Conservation (phyloP, 2,797 vertebrate genomes). For the Parauchenoglanis punctatus region DNA sequence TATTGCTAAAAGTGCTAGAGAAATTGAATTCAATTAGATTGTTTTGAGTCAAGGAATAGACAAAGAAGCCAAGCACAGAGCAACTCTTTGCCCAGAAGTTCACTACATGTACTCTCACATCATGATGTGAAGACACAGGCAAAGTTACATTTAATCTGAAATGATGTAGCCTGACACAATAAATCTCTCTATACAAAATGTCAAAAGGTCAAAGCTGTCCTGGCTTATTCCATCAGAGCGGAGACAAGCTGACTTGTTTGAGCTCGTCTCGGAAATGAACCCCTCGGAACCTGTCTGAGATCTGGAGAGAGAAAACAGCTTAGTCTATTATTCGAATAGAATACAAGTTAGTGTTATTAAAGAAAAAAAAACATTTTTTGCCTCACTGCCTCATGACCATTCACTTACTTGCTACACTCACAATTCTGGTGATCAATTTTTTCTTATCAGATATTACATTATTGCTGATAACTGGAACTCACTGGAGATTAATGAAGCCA, state of each 20-base stretch:
- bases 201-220: constrained; percentile 40
- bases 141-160: constrained; percentile 29
- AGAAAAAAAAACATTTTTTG: not conserved
- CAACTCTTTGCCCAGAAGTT: not conserved
- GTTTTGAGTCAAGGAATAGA: not conserved
- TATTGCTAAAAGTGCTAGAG: not conserved
- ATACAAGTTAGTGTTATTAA: no score
- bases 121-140: constrained; percentile 9
- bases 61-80: not conserved
- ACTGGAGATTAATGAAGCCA: not conserved
- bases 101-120: not conserved
- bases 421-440: not conserved
- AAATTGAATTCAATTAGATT: not conserved
- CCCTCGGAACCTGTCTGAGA: not conserved
- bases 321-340: not conserved
- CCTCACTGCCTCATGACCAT: not conserved
- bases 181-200: constrained; percentile 23
- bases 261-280: constrained; percentile 5
- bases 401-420: not conserved
- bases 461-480: not conserved
- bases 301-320: not conserved
- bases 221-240: constrained; percentile 19
- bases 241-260: constrained; percentile 21
- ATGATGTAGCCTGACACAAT: constrained; percentile 38
- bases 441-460: not conserved